phyloP scores from a whole-genome alignment of 2,888 invertebrate genomes.

The Drosophila peninsularis region DNA sequence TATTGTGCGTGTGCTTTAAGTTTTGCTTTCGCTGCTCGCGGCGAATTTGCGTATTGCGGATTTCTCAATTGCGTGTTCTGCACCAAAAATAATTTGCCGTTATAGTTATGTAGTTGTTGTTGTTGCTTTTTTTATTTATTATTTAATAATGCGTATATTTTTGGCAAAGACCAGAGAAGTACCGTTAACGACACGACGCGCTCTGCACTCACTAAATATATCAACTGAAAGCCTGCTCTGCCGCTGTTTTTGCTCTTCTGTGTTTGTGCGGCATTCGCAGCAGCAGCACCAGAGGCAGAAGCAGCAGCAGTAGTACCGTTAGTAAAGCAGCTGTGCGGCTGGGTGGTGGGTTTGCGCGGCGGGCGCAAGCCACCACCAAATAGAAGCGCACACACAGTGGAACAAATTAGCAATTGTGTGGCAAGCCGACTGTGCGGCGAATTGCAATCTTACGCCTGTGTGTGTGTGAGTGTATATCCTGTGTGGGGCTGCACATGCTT shows the following conservation, averaged over 20 bases:
- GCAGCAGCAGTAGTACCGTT: conserved; percentile 40
- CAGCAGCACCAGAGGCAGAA: conserved; percentile 33
- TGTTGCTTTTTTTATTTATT: neutral
- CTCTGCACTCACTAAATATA: conserved; percentile 39
- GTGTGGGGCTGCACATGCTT: neutral
- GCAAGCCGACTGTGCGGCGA: conserved; percentile 8
- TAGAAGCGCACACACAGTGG: conserved; percentile 17
- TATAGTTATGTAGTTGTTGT: conserved; percentile 7
- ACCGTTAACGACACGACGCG: conserved; percentile 31
- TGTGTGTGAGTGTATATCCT: conserved; percentile 7
- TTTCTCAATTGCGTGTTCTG: conserved; percentile 29
- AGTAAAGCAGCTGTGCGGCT: conserved; percentile 27
- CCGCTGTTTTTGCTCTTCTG: conserved; percentile 18
- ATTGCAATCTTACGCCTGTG: neutral
- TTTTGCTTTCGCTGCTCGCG: conserved; percentile 18
- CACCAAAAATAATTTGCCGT: conserved; percentile 8
- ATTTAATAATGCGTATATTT: neutral
- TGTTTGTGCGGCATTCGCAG: conserved; percentile 33
- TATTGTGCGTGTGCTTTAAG: conserved; percentile 40
- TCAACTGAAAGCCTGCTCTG: conserved; percentile 33
- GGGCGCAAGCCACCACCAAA: conserved; percentile 51
- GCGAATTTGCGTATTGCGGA: conserved; percentile 19
- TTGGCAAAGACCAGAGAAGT: conserved; percentile 24
- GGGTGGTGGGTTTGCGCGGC: conserved; percentile 34
- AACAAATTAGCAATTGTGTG: conserved; percentile 16